Evolutionary conservation across 64 coral and sea anemone genomes (phyloP).

Genomic region (Catalaphyllia jardinei): DNA sequence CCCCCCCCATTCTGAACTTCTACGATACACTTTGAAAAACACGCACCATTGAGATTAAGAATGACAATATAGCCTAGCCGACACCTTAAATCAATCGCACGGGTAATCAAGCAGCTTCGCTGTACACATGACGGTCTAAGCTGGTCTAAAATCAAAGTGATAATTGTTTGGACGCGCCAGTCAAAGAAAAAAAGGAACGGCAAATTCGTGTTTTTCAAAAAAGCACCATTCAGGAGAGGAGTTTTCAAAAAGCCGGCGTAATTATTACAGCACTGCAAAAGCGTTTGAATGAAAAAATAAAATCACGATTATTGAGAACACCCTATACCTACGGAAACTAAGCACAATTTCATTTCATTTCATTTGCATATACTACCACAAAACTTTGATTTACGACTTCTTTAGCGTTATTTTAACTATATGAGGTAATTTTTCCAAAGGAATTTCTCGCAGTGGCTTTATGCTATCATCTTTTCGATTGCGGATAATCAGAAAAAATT

Average conservation of each 20-base stretch:
- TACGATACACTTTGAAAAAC: neutral
- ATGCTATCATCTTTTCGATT: conserved; percentile 13
- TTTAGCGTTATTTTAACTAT: neutral
- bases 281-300: conserved; percentile 8
- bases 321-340: neutral
- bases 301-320: neutral
- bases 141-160: neutral
- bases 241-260: neutral
- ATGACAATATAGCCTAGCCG: neutral
- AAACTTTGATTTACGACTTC: conserved; percentile 2
- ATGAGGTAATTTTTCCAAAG: neutral
- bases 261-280: neutral
- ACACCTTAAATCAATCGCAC: neutral
- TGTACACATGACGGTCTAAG: neutral
- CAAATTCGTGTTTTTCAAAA: neutral
- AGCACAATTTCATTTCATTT: neutral
- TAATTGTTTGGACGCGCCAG: neutral
- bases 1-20: neutral
- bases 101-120: neutral
- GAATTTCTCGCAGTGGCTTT: conserved; percentile 15
- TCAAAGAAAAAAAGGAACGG: neutral
- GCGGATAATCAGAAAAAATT: conserved; percentile 22
- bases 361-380: neutral
- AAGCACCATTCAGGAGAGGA: neutral
- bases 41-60: neutral